Conservation (phyloP, 2,797 vertebrate species). For the Pyrocephalus nanus region DNA sequence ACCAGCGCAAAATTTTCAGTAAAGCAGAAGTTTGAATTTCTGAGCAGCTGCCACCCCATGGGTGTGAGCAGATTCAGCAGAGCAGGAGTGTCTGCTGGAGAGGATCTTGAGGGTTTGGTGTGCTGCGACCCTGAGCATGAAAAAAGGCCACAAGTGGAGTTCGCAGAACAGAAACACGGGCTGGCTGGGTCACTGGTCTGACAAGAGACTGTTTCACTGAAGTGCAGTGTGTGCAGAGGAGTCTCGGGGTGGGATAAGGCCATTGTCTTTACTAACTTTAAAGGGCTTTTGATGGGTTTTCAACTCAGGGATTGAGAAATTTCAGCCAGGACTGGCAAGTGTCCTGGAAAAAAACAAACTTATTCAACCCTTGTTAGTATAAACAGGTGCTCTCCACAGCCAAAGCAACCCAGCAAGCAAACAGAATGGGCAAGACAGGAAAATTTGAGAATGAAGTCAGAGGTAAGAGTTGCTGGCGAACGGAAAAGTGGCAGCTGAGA, state of each 20-base stretch:
- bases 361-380: neutral
- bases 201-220: neutral
- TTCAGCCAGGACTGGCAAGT: neutral
- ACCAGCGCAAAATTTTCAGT: neutral
- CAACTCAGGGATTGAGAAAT: neutral
- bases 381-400: neutral
- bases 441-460: neutral
- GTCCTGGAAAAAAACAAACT: neutral
- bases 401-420: neutral
- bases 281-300: neutral
- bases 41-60: neutral
- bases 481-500: neutral
- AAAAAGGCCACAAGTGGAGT: neutral
- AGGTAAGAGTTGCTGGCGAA: neutral
- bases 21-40: neutral
- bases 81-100: neutral
- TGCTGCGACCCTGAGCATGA: neutral
- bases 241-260: neutral
- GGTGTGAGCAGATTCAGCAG: rapidly evolving
- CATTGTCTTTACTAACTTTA: neutral
- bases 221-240: neutral
- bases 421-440: neutral
- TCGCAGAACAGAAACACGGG: neutral
- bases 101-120: neutral
- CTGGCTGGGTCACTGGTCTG: rapidly evolving